Base-by-base conservation (phyloP, 2,888 invertebrate genomes). In the Carcina quercana region DNA sequence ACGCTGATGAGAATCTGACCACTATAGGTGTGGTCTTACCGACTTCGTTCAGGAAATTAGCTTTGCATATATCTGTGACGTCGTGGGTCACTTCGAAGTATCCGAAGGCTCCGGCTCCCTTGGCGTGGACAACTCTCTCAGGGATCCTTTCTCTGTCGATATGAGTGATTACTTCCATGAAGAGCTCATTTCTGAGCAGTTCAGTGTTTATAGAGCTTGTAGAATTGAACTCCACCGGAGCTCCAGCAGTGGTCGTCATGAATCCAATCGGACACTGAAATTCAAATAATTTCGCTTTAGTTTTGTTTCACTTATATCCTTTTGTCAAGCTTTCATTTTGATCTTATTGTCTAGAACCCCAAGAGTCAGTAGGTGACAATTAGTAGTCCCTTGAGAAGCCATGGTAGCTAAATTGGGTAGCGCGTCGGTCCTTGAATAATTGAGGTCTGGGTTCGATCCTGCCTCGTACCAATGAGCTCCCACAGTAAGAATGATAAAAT, bases 101-200 rank as follows among this genome's bases (percentile, higher is more conserved):
- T 11, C 34, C 38, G 21, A 25, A 28, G 2, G 91, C 91, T 24
- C 91, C 94, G 26, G 91, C 93, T 42, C 95, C 96, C 72, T 96
- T 96, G 2, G 95, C 95, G 64, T 95, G 95, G 2, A 94, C 94
- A 0, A 95, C 94, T 42, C 95, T 86, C 61, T 96, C 95, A 0
- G 95, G 95, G 50, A 96, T 95, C 31, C 95, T 86, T 65, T 96
- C 95, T 12, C 93, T 82, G 56, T 88, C 88, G 56, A 95, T 94
- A 58, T 93, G 90, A 0, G 89, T 79, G 43, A 91, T 66, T 60
- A 90, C 89, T 49, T 92, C 91, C 11, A 91, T 43, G 38, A 87
- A 88, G 22, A 87, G 86, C 17, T 34, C 30, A 12, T 37, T 39
- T 2, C 6, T 20, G 6, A 37, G 11, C 24, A 42, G 29, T 15